phyloP scores from a whole-genome alignment of 2,113 vertebrate species.

The Tychaedon coryphoeus region DNA sequence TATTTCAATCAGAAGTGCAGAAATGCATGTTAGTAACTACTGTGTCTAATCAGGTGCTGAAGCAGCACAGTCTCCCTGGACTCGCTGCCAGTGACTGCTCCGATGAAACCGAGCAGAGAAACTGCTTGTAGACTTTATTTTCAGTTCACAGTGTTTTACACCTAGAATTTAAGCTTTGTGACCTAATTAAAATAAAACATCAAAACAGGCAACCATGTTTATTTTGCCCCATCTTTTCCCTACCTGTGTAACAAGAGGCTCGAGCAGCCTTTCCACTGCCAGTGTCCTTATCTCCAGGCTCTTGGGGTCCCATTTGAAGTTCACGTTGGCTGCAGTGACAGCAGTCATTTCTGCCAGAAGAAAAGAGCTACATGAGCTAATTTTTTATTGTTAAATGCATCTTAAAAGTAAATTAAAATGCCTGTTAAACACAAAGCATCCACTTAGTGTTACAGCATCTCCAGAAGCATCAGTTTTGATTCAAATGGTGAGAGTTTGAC shows the following conservation, averaged over 20 bases:
- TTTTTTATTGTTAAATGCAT: neutral
- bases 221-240: neutral
- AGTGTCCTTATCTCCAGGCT: constrained; percentile 96
- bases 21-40: neutral
- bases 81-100: neutral
- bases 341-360: constrained; percentile 83
- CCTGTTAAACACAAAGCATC: neutral
- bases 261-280: constrained; percentile 93
- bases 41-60: neutral
- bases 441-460: neutral
- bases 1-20: neutral
- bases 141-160: neutral
- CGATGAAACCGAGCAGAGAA: neutral
- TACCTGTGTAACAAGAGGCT: constrained; percentile 98
- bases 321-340: constrained; percentile 91
- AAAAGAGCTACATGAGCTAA: neutral
- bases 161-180: neutral
- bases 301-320: constrained; percentile 99
- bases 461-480: neutral
- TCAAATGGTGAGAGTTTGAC: neutral
- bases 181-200: neutral
- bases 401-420: neutral
- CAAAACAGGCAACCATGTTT: neutral
- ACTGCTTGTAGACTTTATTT: neutral
- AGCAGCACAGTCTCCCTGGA: neutral